phyloP scores from a whole-genome alignment of 1,140 invertebrate genomes.

The Colletes latitarsis region DNA sequence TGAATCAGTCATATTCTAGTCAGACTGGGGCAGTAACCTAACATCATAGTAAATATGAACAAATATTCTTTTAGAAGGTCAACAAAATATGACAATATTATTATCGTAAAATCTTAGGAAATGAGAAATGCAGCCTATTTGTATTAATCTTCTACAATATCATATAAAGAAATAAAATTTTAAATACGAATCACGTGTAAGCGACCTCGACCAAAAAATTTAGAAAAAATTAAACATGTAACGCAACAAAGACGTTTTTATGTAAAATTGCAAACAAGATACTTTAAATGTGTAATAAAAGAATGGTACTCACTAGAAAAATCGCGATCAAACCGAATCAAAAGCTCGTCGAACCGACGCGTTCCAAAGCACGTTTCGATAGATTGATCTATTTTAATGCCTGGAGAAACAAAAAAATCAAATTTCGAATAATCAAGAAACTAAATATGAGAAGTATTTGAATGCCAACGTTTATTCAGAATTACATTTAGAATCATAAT shows the following conservation, averaged over 20 bases:
- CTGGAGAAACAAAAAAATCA: slow-evolving; percentile 45
- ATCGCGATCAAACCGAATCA: slow-evolving; percentile 18
- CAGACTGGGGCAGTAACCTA: slow-evolving; percentile 73
- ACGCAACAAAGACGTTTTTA: background rate
- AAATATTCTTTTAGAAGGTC: background rate
- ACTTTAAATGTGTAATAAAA: slow-evolving; percentile 1
- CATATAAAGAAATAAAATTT: too few relatives aligned
- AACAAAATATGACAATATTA: too few relatives aligned
- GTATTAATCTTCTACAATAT: too few relatives aligned
- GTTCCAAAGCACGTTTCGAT: slow-evolving; percentile 5
- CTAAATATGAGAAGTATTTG: background rate
- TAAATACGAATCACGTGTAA: background rate
- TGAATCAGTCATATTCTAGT: slow-evolving; percentile 67
- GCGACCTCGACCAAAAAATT: background rate
- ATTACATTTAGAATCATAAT: slow-evolving; percentile 53
- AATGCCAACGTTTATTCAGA: slow-evolving; percentile 49
- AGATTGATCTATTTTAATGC: background rate
- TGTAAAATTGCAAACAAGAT: background rate
- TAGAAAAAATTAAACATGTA: background rate
- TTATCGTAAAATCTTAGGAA: too few relatives aligned
- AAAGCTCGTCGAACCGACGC: background rate
- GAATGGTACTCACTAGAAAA: slow-evolving; percentile 50
- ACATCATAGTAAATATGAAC: slow-evolving; percentile 55
- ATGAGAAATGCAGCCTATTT: too few relatives aligned
- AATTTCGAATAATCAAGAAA: slow-evolving; percentile 14